Evolutionary conservation across 2,113 vertebrate genomes (phyloP), one percentile per base, ranked within the genome.

Genomic region (Zapornia atra): DNA sequence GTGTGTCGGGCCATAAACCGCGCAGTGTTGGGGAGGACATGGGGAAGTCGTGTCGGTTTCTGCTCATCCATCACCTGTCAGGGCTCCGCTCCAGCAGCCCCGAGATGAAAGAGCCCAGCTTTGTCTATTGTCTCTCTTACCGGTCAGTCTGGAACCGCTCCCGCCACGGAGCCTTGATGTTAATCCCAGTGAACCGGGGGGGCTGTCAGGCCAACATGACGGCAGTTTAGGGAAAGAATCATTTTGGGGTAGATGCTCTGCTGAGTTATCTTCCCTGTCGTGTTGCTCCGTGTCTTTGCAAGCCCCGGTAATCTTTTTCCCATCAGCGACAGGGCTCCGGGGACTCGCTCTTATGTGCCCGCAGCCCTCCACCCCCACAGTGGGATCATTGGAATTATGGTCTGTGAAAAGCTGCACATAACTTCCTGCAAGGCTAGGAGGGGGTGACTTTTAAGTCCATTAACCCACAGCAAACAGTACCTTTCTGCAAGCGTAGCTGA

Each of bases 61-160:
- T 96, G 96, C 97, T 97, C 98, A 97, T 97, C 98, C 97, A 96
- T 97, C 98, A 97, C 97, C 98, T 97, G 97, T 97, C 98, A 88
- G 94, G 95, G 97, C 97, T 88, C 91, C 82, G 96, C 91, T 96
- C 89, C 44, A 36, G 72, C 87, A 73, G 70, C 88, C 66, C 66
- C 8, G 24, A 66, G 40, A 76, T 77, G 92, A 54, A 75, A 85
- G 87, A 63, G 69, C 64, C 38, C 57, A 8, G 65, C 82, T 93
- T 70, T 96, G 94, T 92, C 82, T 10, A n/a, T 89, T 90, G 90
- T 96, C 72, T 61, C 78, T 60, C n/a, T 46, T 15, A 5, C 66
- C 13, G n/a, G 83, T 79, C 83, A 36, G 56, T 59, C 90, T 72
- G 92, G 92, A 83, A 8, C 89, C 44, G 25, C n/a, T 94, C 78